These are phyloP conservation scores for Macrostomum lignano DNA, from an alignment of 1,140 invertebrate genomes.

Conservation along the genomic window DNA sequence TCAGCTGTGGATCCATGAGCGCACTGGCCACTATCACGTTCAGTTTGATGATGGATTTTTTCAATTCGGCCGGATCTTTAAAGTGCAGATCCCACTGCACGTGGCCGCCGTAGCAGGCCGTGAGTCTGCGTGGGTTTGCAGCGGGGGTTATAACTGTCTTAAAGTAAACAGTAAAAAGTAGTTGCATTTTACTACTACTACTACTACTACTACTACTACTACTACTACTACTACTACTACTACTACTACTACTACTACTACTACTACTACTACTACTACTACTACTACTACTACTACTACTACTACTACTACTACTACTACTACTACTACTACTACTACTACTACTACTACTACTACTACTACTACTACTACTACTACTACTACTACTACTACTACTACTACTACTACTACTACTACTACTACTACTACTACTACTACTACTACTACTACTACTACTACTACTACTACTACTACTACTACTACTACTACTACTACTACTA, in stretches of 20 bases:
- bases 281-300: constrained; percentile 6
- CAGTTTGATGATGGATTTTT: too few species aligned
- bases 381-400: neutral
- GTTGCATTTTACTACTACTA: constrained; percentile 5
- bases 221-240: constrained; percentile 6
- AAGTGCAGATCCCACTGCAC: too few species aligned
- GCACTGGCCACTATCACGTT: too few species aligned
- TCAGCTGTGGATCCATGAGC: too few species aligned
- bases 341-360: constrained; percentile 6
- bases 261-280: constrained; percentile 6
- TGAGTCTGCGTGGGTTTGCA: too few species aligned
- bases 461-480: neutral
- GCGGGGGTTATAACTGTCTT: too few species aligned
- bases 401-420: neutral
- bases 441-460: neutral
- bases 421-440: neutral
- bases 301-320: constrained; percentile 6
- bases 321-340: constrained; percentile 6
- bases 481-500: constrained; percentile 4
- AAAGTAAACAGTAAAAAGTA: too few species aligned
- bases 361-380: neutral
- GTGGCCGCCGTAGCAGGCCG: too few species aligned
- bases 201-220: constrained; percentile 5
- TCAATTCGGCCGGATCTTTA: too few species aligned
- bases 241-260: constrained; percentile 6